These are phyloP conservation scores for Leptogaster cylindrica DNA, from an alignment of 2,888 invertebrate genomes.

Conservation along the genomic window DNA sequence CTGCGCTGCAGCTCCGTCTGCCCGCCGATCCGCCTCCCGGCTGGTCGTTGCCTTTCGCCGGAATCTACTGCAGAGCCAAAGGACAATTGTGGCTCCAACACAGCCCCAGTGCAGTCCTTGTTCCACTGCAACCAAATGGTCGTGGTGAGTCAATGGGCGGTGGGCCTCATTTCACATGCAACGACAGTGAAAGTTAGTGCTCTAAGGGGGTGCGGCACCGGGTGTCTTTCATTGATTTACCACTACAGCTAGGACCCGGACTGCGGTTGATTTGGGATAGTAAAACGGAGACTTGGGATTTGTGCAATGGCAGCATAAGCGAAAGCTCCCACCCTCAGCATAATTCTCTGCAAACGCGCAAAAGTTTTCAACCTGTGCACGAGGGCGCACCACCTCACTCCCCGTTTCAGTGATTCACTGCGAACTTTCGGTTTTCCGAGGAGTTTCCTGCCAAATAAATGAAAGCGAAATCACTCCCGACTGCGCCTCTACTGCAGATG, in stretches of 20 bases:
- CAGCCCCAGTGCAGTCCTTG: too few species aligned
- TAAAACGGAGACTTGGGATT: background rate
- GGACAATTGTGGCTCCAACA: background rate
- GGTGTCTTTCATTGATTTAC: conserved; percentile 32
- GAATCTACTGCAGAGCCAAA: background rate
- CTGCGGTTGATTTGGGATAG: background rate
- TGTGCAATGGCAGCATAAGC: conserved; percentile 23
- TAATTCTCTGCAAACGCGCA: conserved; percentile 5
- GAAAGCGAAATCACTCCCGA: conserved; percentile 33
- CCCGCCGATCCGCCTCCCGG: background rate
- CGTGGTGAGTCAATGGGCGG: background rate
- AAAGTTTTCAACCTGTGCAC: conserved; percentile 14
- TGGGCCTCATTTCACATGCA: conserved; percentile 28
- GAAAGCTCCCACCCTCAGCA: background rate
- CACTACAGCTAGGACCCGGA: background rate
- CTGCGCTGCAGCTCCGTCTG: background rate
- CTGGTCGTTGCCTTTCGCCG: background rate
- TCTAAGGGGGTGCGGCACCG: conserved; percentile 4
- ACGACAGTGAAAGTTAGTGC: conserved; percentile 10
- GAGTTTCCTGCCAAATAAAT: conserved; percentile 26
- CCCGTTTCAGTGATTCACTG: conserved; percentile 21
- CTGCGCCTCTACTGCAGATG: conserved; percentile 28
- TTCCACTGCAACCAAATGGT: background rate
- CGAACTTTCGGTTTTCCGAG: conserved; percentile 22
- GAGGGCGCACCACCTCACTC: background rate